Conservation (phyloP, 2,113 vertebrate genomes). For the Poeciliopsis retropinna region DNA sequence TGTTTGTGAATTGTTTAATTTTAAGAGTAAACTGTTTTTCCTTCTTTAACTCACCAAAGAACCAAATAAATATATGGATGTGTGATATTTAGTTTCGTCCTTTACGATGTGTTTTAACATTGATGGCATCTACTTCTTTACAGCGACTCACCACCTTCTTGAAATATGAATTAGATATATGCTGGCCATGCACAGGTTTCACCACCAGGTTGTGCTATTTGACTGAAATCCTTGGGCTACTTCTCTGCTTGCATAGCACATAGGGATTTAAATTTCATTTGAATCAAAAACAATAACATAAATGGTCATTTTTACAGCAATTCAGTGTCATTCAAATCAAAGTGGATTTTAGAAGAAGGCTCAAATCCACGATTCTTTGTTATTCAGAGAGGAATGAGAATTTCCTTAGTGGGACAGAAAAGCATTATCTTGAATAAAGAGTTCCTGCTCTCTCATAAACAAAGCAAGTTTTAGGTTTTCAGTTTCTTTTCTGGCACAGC, state of each 20-base stretch:
- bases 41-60: slow-evolving; percentile 93
- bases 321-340: slow-evolving; percentile 14
- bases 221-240: slow-evolving; percentile 18
- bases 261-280: background rate
- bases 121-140: background rate
- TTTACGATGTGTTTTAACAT: background rate
- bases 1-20: slow-evolving; percentile 78
- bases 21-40: slow-evolving; percentile 75
- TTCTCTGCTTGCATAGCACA: background rate
- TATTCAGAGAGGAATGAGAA: slow-evolving; percentile 3
- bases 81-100: slow-evolving; percentile 4
- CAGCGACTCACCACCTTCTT: too few relatives aligned
- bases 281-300: background rate
- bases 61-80: slow-evolving; percentile 81
- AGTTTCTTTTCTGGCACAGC: slow-evolving; percentile 13
- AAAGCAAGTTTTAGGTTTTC: slow-evolving; percentile 3
- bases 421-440: slow-evolving; percentile 7
- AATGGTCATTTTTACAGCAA: background rate
- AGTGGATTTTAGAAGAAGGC: slow-evolving; percentile 17
- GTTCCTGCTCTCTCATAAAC: slow-evolving; percentile 3
- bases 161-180: background rate
- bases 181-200: slow-evolving; percentile 8
- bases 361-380: background rate
- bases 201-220: slow-evolving; percentile 66
- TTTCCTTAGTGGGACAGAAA: slow-evolving; percentile 15